Evolutionary conservation across 2,888 invertebrate genomes (phyloP).

Genomic region (Hofmannophila pseudospretella): DNA sequence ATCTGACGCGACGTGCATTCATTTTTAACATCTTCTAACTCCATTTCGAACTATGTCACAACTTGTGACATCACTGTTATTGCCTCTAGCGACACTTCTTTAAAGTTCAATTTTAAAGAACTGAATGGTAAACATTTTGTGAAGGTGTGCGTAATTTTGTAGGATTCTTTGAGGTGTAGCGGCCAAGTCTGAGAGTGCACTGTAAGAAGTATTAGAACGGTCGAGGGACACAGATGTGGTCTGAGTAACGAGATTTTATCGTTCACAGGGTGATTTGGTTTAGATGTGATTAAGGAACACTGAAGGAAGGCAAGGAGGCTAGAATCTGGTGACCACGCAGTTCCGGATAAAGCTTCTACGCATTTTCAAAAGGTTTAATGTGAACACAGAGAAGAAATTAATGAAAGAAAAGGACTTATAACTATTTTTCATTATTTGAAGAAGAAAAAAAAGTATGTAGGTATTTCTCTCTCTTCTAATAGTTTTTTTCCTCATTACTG

Average conservation of each 20-base stretch:
- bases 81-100: not conserved
- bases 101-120: not conserved
- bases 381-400: too few species aligned
- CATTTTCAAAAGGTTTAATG: too few species aligned
- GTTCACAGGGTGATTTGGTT: constrained; percentile 29
- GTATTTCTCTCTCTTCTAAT: too few species aligned
- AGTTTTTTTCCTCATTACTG: too few species aligned
- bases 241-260: constrained; percentile 57
- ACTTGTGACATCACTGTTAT: constrained; percentile 1
- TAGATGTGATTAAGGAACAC: constrained; percentile 8
- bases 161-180: constrained; percentile 49
- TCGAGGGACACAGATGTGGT: constrained; percentile 56
- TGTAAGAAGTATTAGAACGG: constrained; percentile 41
- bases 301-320: too few species aligned
- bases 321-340: too few species aligned
- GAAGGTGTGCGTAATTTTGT: constrained; percentile 32
- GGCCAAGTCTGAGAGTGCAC: constrained; percentile 27
- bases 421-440: too few species aligned
- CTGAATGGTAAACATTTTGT: constrained; percentile 13
- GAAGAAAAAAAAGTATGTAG: too few species aligned
- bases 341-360: too few species aligned
- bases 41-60: constrained; percentile 38
- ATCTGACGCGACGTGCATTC: constrained; percentile 67
- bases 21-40: constrained; percentile 54
- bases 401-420: too few species aligned